A percentile compares a stretch with the other conserved stretches of the same genome.
phyloP scores from a whole-genome alignment of 1,140 invertebrate genomes.

The Lepidostoma basale region DNA sequence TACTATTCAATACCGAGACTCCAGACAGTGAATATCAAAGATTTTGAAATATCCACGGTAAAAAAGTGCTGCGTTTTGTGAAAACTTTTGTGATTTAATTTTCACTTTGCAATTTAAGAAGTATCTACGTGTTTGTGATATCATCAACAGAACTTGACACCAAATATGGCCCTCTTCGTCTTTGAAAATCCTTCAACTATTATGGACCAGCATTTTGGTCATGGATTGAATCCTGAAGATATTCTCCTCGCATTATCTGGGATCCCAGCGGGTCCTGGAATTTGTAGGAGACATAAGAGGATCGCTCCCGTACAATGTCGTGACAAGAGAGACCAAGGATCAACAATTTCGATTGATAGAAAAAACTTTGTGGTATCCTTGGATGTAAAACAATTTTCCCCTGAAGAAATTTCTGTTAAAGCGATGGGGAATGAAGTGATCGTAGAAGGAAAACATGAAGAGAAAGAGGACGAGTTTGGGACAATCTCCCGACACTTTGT shows the following conservation, averaged over 20 bases:
- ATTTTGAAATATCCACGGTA: not conserved
- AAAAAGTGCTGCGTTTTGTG: not conserved
- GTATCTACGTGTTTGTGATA: not conserved
- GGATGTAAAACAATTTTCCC: slow-evolving; percentile 86
- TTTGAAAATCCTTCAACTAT: not conserved
- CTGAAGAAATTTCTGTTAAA: slow-evolving; percentile 83
- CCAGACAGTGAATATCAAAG: not conserved
- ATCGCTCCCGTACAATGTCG: not conserved
- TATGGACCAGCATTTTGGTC: slow-evolving; percentile 9
- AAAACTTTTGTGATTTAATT: not conserved
- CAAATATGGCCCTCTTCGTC: slow-evolving; percentile 5
- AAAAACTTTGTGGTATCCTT: slow-evolving; percentile 72
- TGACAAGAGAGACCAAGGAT: slow-evolving; percentile 49
- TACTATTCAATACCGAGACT: not conserved
- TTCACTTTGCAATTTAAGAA: not conserved
- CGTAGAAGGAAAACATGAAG: slow-evolving; percentile 77
- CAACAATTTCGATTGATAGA: slow-evolving; percentile 57
- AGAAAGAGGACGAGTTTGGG: slow-evolving; percentile 76
- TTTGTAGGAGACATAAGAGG: slow-evolving; percentile 23
- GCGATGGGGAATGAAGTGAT: slow-evolving; percentile 73
- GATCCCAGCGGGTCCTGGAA: not conserved
- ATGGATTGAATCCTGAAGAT: not conserved
- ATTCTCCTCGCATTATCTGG: not conserved
- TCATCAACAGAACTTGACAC: not conserved
- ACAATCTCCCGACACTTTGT: slow-evolving; percentile 76